Conservation (phyloP, 2,113 vertebrate genomes). For the Saimiri boliviensis region DNA sequence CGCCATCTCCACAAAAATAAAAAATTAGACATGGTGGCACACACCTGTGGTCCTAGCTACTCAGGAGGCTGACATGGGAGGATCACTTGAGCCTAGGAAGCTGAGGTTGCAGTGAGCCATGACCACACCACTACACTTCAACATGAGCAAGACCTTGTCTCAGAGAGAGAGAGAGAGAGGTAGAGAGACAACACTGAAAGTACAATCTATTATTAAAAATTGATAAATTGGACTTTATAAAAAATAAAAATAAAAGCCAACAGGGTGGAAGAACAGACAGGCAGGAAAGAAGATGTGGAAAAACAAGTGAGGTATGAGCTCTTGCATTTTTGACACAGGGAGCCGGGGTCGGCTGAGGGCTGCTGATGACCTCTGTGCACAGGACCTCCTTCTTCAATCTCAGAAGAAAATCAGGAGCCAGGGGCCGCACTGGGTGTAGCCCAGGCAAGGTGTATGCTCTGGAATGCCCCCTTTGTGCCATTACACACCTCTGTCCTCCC, state of each 20-base stretch:
- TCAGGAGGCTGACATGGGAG: too few relatives aligned
- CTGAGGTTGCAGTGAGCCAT: too few relatives aligned
- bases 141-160: too few relatives aligned
- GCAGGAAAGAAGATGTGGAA: background rate
- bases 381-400: background rate
- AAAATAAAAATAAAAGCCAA: background rate
- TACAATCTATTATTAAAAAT: too few relatives aligned
- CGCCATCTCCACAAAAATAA: too few relatives aligned
- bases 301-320: background rate
- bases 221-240: too few relatives aligned
- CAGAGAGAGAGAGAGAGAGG: background rate
- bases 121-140: too few relatives aligned
- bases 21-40: too few relatives aligned
- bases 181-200: background rate
- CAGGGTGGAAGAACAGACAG: background rate
- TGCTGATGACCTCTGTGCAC: background rate
- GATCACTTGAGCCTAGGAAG: too few relatives aligned
- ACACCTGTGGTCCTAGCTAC: too few relatives aligned
- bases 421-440: too few relatives aligned
- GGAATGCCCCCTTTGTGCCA: background rate
- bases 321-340: background rate
- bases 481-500: accelerated
- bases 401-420: background rate
- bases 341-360: background rate
- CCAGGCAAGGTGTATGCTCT: background rate